A percentile compares a stretch with the other conserved stretches of the same genome.
These are phyloP conservation scores for Timandra comae DNA, from an alignment of 2,888 invertebrate species.

Conservation along the genomic window DNA sequence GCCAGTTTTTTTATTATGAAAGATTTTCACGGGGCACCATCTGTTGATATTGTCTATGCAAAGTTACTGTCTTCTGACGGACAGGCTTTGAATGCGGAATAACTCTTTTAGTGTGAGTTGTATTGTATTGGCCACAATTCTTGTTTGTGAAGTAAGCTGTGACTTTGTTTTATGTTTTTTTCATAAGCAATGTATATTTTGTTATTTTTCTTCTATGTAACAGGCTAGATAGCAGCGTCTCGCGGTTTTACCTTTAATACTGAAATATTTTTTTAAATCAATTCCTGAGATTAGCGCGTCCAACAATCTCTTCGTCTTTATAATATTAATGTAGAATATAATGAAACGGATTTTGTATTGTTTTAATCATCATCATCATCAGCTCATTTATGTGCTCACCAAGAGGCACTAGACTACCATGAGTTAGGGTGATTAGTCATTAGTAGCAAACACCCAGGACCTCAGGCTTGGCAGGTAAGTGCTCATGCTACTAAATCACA, in stretches of 20 bases:
- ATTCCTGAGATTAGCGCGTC: too few relatives aligned
- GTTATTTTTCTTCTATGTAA: neutral
- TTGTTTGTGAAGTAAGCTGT: neutral
- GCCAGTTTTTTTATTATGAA: slow-evolving; percentile 22
- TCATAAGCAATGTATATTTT: neutral
- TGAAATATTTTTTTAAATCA: neutral
- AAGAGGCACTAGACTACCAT: neutral
- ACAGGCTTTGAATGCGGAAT: neutral
- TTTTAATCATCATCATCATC: too few relatives aligned
- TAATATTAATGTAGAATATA: too few relatives aligned
- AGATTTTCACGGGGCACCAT: slow-evolving; percentile 11
- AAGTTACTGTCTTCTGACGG: neutral
- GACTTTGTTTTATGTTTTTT: neutral
- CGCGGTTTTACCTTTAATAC: neutral
- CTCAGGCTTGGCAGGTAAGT: too few relatives aligned
- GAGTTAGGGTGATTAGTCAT: neutral
- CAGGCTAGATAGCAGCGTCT: neutral
- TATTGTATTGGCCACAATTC: neutral
- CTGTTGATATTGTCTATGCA: neutral
- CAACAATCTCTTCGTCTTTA: neutral
- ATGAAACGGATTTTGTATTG: too few relatives aligned
- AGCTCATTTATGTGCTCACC: too few relatives aligned
- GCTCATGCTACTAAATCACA: too few relatives aligned
- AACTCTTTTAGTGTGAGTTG: neutral
- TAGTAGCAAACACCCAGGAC: too few relatives aligned